Conservation (phyloP, 1,140 invertebrate genomes). For the Mylabris phalerata region DNA sequence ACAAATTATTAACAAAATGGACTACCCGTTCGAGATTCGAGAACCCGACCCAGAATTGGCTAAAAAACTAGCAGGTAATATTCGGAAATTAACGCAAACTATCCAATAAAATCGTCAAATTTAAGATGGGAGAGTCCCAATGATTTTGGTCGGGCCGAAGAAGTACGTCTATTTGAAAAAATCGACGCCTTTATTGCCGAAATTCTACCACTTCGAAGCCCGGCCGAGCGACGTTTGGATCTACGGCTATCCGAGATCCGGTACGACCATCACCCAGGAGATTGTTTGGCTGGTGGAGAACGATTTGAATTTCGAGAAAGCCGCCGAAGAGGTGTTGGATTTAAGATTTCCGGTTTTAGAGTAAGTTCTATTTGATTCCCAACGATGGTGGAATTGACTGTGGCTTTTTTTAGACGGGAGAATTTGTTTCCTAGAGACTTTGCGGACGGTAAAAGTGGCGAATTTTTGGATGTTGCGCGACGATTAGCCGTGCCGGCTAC, state of each 20-base stretch:
- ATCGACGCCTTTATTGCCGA: conserved; percentile 52
- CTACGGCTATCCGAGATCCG: conserved; percentile 67
- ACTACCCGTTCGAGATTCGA: background rate
- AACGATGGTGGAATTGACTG: too few species aligned
- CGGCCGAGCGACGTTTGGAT: conserved; percentile 58
- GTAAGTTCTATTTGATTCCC: conserved; percentile 23
- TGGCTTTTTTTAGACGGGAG: background rate
- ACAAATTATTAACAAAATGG: too few species aligned
- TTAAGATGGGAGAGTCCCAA: background rate
- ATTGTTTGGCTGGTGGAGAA: conserved; percentile 66
- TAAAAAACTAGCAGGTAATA: background rate
- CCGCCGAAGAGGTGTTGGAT: conserved; percentile 43
- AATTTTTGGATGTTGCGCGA: background rate
- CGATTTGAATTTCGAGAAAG: conserved; percentile 56
- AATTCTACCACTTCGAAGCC: conserved; percentile 39
- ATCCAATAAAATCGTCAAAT: too few species aligned
- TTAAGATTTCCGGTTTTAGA: conserved; percentile 40
- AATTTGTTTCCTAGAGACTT: background rate
- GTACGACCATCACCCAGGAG: conserved; percentile 72
- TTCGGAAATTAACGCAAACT: background rate
- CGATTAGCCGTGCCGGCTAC: background rate
- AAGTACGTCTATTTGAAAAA: conserved; percentile 60
- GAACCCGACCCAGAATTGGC: background rate
- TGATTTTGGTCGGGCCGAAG: conserved; percentile 52
- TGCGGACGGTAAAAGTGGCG: background rate